Evolutionary conservation across 1,140 invertebrate species (phyloP), one percentile per base, ranked within the genome.

Genomic region (Pachypsylla venusta): DNA sequence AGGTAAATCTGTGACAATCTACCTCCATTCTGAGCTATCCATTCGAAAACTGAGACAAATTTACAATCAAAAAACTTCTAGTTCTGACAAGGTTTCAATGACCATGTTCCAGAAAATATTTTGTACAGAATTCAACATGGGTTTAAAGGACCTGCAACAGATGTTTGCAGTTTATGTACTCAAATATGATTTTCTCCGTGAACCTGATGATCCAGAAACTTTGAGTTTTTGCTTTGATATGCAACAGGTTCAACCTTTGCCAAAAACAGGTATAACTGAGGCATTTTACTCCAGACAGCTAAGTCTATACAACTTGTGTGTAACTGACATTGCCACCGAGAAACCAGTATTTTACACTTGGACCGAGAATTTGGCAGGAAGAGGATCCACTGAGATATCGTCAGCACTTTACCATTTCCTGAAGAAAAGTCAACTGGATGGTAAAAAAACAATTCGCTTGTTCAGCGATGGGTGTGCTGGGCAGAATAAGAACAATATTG

Each of bases 251-350:
- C 60, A 62, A 35, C 61, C 57, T 5, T 26, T 64, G 4, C 63
- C 61, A 26, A 62, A 64, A 48, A 53, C 59, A 1, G 40, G 58
- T 27, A 54, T 64, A 12, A 48, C 53, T 24, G 62, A 63, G 16
- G 57, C 56, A 20, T 63, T 58, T 63, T 70, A 68, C 42, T 58
- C 58, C n/a, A 25, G 66, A 7, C 68, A 72, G 60, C 56, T 71
- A 7, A 66, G 67, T 60, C 58, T 69, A 24, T 69, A 67, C 42
- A 69, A 69, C 60, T 69, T 70, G 53, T 60, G 54, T 67, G 66
- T 25, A 48, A 63, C 16, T 39, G 53, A n/a, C 24, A 14, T 27
- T 26, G 59, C 16, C 55, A 19, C 16, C 30, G 39, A 60, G 54
- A 64, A 57, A 67, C 65, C 58, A 62, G 67, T 22, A 60, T 63